These are phyloP conservation scores for Parazoanthus atlanticus DNA, from an alignment of 92 coral and sea anemone genomes.

Conservation along the genomic window DNA sequence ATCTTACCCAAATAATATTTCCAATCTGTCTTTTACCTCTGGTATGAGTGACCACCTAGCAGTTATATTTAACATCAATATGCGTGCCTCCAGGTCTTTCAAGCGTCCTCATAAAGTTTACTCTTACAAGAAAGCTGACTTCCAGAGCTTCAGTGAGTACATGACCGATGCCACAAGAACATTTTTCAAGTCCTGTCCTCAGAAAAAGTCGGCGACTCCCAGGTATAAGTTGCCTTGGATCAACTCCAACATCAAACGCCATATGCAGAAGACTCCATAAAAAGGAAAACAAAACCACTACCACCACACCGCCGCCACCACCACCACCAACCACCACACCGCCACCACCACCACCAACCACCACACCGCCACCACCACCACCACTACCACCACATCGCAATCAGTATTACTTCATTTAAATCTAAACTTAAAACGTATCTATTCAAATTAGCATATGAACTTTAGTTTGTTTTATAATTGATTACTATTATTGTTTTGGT, in stretches of 20 bases:
- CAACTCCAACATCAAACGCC: constrained; percentile 45
- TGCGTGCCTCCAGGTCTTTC: constrained; percentile 40
- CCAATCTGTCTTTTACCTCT: constrained; percentile 25
- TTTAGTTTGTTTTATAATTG: no score
- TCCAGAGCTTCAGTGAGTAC: constrained; percentile 35
- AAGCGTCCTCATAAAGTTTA: constrained; percentile 54
- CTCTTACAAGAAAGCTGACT: constrained; percentile 48
- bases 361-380: no score
- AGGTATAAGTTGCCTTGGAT: constrained; percentile 63
- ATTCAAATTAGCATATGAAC: no score
- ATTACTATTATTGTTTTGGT: no score
- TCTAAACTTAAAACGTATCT: no score
- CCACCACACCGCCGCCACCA: no score
- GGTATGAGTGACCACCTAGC: constrained; percentile 59
- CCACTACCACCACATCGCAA: no score
- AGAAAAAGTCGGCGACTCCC: constrained; percentile 28
- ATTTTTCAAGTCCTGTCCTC: constrained; percentile 48
- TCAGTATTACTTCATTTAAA: no score
- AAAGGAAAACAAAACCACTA: no score
- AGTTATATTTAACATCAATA: constrained; percentile 40
- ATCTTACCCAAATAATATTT: constrained; percentile 50
- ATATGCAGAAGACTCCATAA: constrained; percentile 64
- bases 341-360: no score
- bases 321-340: no score
- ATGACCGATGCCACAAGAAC: constrained; percentile 30